Conservation (phyloP, 2,888 invertebrate species). For the Harmothoe impar region DNA sequence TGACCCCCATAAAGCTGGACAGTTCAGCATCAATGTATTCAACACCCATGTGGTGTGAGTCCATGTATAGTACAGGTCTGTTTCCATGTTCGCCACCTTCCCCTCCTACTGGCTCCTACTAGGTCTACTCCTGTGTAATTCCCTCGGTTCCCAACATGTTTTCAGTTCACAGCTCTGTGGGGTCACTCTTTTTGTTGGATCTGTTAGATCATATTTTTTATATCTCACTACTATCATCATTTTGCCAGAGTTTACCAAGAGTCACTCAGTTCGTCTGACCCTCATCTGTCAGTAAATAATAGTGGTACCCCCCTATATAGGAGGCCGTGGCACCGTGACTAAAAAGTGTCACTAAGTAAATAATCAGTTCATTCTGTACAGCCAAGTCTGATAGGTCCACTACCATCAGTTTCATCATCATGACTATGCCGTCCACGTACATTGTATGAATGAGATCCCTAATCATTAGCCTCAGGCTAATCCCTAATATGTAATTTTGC, state of each 20-base stretch:
- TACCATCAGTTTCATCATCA: neutral
- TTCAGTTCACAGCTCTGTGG: too few species aligned
- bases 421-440: neutral
- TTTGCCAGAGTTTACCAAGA: neutral
- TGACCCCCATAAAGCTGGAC: too few species aligned
- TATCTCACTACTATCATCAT: neutral
- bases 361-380: slow-evolving; percentile 4
- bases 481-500: neutral
- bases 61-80: too few species aligned
- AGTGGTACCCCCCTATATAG: neutral
- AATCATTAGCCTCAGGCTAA: neutral
- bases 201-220: neutral
- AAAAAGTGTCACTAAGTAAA: neutral
- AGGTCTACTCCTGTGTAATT: too few species aligned
- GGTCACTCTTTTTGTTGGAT: neutral
- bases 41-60: too few species aligned
- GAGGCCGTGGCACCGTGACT: neutral
- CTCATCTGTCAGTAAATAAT: slow-evolving; percentile 23
- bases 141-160: too few species aligned
- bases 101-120: too few species aligned
- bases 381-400: neutral
- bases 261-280: slow-evolving; percentile 2
- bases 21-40: too few species aligned
- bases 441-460: neutral
- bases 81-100: too few species aligned